These are phyloP conservation scores for Pandion haliaetus DNA, from an alignment of 2,113 vertebrate genomes.

Conservation along the genomic window DNA sequence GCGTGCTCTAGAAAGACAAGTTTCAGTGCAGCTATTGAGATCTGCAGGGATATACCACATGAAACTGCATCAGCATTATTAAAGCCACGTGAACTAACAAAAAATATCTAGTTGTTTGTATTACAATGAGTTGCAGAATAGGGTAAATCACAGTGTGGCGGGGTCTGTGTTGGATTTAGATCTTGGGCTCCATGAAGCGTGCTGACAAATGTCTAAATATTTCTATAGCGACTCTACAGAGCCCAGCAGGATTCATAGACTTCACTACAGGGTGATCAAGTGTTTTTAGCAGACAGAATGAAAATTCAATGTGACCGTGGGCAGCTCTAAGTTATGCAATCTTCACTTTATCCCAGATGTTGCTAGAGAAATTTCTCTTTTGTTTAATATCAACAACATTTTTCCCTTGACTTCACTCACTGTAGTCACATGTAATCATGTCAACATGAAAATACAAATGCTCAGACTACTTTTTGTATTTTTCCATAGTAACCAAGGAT, in stretches of 20 bases:
- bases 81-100: not conserved
- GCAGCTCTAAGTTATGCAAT: not conserved
- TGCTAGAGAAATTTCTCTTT: conserved; percentile 27
- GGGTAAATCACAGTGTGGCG: not conserved
- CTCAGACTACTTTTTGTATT: not conserved
- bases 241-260: not conserved
- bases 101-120: not conserved
- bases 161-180: not conserved
- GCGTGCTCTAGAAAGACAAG: not conserved
- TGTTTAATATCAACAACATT: not conserved
- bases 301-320: not conserved
- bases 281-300: not conserved
- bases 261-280: not conserved
- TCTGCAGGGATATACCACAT: not conserved
- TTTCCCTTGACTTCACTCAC: not conserved
- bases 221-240: not conserved
- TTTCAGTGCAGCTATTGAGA: not conserved
- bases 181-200: not conserved
- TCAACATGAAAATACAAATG: not conserved
- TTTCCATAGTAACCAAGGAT: not conserved
- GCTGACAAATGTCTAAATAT: not conserved
- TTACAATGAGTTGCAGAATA: not conserved
- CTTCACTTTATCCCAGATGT: not conserved
- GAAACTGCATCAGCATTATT: not conserved
- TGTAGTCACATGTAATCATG: conserved; percentile 10